Evolutionary conservation across 1,140 invertebrate genomes (phyloP), one percentile per base, ranked within the genome.

Genomic region (Aphis gossypii): DNA sequence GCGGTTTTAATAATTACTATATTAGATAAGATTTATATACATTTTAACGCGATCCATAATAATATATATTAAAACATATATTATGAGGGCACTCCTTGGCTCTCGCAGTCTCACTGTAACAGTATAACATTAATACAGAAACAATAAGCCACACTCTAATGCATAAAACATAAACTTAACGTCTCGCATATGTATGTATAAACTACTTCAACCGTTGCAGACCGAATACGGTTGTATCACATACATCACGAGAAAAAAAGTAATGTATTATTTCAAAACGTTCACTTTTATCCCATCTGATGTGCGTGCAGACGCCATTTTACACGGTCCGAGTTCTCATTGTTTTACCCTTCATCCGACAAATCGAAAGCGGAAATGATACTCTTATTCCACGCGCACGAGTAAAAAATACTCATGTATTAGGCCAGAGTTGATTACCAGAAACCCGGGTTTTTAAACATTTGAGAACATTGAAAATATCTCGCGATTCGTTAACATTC

Each of bases 261-360:
- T 76, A 76, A n/a, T 76, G 60, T n/a, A 68, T 68, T n/a, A n/a
- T 76, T 68, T n/a, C n/a, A n/a, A n/a, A 76, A 76, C 60, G 60
- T 76, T 76, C 60, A 76, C 60, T 76, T 76, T 76, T 76, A n/a
- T 14, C 14, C 0, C 30, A 30, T 68, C 30, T 14, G 60, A 68
- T 6, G 60, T n/a, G 60, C 60, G 60, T n/a, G 60, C 14, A n/a
- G 60, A 76, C n/a, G 60, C 60, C 60, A n/a, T n/a, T 76, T 76
- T n/a, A 76, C 60, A 76, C 60, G n/a, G 60, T 76, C n/a, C n/a
- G 30, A 68, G 30, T n/a, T 30, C 25, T 68, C 30, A n/a, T 76
- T 18, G n/a, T 76, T 76, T 1, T 60, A 30, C 56, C 56, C 56
- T 76, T n/a, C n/a, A 5, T 76, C 30, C 14, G 30, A n/a, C 60